Evolutionary conservation across 2,888 invertebrate species (phyloP).

Genomic region (Limulus polyphemus): DNA sequence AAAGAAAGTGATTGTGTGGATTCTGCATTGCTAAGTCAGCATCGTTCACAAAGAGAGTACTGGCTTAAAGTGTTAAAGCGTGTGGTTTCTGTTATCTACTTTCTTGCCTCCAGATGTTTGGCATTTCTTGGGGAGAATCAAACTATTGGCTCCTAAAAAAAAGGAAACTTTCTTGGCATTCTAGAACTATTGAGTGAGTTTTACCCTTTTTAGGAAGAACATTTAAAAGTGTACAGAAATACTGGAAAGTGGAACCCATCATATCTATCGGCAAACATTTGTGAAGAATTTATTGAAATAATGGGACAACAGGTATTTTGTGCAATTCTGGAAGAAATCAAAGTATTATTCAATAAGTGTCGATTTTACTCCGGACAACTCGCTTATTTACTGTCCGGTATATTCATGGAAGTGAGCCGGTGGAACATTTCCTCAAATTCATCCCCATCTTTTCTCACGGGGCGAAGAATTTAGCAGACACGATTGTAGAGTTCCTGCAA

Average conservation of each 20-base stretch:
- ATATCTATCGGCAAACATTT: slow-evolving; percentile 30
- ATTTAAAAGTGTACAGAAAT: slow-evolving; percentile 29
- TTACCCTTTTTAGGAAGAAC: slow-evolving; percentile 30
- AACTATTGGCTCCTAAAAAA: slow-evolving; percentile 26
- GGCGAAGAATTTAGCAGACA: no score
- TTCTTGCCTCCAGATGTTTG: slow-evolving; percentile 26
- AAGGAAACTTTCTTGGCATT: slow-evolving; percentile 32
- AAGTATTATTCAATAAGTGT: slow-evolving; percentile 10
- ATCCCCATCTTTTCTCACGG: no score
- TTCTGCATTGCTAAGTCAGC: neutral
- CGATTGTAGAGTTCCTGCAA: no score
- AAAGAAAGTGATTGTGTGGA: neutral
- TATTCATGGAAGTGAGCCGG: neutral
- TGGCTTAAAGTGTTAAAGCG: neutral
- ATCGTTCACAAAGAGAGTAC: neutral
- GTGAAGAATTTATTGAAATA: slow-evolving; percentile 29
- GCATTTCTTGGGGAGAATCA: slow-evolving; percentile 30
- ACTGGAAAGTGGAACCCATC: slow-evolving; percentile 29
- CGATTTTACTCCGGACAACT: slow-evolving; percentile 18
- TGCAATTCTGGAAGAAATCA: neutral
- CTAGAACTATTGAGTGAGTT: slow-evolving; percentile 31
- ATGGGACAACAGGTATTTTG: neutral
- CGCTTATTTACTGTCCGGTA: slow-evolving; percentile 18
- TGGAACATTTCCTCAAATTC: neutral
- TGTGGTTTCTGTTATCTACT: slow-evolving; percentile 14